Evolutionary conservation across 53 echinoderm and acorn worm genomes (phyloP).

Genomic region (Holothuria leucospilota): DNA sequence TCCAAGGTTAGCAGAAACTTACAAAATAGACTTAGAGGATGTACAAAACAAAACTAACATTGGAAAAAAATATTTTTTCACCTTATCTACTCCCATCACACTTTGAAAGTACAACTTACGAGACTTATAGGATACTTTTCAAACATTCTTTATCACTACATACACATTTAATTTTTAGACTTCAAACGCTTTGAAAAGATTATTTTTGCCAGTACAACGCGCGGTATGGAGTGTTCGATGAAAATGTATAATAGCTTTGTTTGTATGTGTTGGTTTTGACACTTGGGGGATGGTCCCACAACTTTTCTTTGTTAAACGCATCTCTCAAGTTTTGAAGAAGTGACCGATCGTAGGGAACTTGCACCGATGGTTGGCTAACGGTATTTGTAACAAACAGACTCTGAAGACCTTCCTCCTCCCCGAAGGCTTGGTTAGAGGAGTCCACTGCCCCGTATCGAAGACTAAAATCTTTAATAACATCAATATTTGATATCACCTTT

Average conservation of each 20-base stretch:
- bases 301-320: not conserved
- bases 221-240: too few relatives aligned
- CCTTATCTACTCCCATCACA: too few relatives aligned
- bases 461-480: not conserved
- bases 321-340: not conserved
- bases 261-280: not conserved
- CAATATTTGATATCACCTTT: not conserved
- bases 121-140: too few relatives aligned
- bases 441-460: slow-evolving; percentile 18
- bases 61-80: too few relatives aligned
- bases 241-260: slow-evolving; percentile 15
- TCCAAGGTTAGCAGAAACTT: too few relatives aligned
- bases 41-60: too few relatives aligned
- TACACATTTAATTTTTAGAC: too few relatives aligned
- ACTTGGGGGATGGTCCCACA: not conserved
- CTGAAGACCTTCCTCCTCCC: not conserved
- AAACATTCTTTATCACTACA: too few relatives aligned
- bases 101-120: too few relatives aligned
- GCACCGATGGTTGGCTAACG: not conserved
- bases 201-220: too few relatives aligned
- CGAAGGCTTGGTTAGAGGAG: not conserved
- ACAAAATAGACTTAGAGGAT: too few relatives aligned
- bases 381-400: slow-evolving; percentile 6
- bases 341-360: not conserved
- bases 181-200: too few relatives aligned